A percentile compares a stretch with the other conserved stretches of the same genome.
These are phyloP conservation scores for Pao palembangensis DNA, from an alignment of 2,113 vertebrate genomes.

Conservation along the genomic window DNA sequence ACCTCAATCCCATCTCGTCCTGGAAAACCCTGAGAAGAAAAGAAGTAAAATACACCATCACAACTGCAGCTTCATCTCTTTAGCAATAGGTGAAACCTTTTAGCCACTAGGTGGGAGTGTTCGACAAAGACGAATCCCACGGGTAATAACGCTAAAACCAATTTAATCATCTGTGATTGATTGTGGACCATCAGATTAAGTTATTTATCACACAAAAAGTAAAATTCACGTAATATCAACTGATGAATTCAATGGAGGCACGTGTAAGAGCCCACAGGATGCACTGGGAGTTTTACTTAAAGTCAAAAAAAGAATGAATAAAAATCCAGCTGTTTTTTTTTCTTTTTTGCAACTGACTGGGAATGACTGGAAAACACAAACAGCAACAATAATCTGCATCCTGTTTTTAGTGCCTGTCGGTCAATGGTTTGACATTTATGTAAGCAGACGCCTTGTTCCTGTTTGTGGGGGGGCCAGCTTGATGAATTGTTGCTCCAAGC, in stretches of 20 bases:
- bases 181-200: too few species aligned
- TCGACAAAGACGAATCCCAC: conserved; percentile 3
- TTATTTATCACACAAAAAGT: too few species aligned
- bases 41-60: conserved; percentile 2
- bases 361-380: neutral
- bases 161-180: too few species aligned
- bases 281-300: too few species aligned
- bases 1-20: conserved; percentile 80
- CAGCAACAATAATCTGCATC: neutral
- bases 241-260: too few species aligned
- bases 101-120: conserved; percentile 64
- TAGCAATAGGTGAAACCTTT: neutral
- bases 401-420: conserved; percentile 11
- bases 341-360: neutral
- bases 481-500: conserved; percentile 1
- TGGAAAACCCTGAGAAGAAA: conserved; percentile 72
- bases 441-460: conserved; percentile 30
- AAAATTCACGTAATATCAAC: too few species aligned
- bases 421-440: conserved; percentile 35
- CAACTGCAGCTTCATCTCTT: neutral
- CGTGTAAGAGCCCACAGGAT: too few species aligned
- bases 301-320: too few species aligned
- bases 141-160: too few species aligned
- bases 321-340: neutral
- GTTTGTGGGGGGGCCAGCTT: conserved; percentile 40